These are phyloP conservation scores for Myotis lucifugus DNA, from an alignment of 2,113 vertebrate species.

Conservation along the genomic window DNA sequence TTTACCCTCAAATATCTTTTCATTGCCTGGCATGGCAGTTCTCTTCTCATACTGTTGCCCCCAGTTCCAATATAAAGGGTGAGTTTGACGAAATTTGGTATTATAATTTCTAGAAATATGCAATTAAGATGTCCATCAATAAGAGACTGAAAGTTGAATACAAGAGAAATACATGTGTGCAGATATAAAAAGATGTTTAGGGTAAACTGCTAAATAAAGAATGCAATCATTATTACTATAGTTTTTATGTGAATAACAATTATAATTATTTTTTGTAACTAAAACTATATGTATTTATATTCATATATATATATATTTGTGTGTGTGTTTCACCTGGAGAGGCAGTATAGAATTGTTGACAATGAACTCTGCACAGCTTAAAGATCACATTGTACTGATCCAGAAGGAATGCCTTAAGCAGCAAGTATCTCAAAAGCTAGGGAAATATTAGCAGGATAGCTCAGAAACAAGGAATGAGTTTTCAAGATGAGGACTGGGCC, in stretches of 20 bases:
- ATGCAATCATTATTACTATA: neutral
- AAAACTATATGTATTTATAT: neutral
- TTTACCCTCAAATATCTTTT: neutral
- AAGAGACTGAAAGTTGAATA: neutral
- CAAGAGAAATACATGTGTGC: neutral
- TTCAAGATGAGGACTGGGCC: neutral
- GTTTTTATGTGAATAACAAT: neutral
- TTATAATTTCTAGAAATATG: constrained; percentile 10
- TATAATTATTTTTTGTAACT: neutral
- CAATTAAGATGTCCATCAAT: neutral
- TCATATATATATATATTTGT: neutral
- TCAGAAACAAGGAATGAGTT: neutral
- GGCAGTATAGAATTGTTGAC: neutral
- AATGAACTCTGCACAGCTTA: neutral
- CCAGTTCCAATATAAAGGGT: neutral
- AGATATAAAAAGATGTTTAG: neutral
- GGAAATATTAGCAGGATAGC: neutral
- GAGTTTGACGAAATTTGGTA: neutral
- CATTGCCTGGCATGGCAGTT: neutral
- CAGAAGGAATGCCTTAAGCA: neutral
- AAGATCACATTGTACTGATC: neutral
- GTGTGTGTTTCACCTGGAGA: neutral
- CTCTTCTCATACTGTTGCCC: neutral
- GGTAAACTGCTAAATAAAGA: neutral
- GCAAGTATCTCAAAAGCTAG: neutral